Base-by-base conservation (phyloP, 2,888 invertebrate species). In the Eupithecia pulchellata region DNA sequence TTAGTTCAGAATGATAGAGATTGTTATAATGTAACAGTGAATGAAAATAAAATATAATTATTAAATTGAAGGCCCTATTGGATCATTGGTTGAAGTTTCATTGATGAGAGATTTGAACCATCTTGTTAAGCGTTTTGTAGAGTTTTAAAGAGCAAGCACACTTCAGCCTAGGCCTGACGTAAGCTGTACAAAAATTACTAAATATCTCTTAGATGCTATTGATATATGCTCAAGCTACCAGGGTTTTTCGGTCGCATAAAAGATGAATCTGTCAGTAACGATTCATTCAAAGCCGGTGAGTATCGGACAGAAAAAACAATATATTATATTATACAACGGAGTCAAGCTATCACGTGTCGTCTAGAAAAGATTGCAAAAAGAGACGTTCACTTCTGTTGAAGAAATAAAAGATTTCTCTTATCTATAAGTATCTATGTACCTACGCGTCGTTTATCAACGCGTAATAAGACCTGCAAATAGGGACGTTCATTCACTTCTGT, bases 41-140 rank as follows among this genome's bases (percentile, higher is more conserved):
- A 57, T 29, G 52, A 4, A 52, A 52, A 52, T 4, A 20, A 52
- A 25, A 52, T 52, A 47, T 9, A n/a, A n/a, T n/a, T n/a, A n/a
- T 5, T 42, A 20, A 5, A 47, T 47, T 9, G n/a, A 13, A 25
- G 11, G 25, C 20, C 52, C 25, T 52, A 25, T 20, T 52, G 52
- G 52, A 4, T 52, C 4, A 52, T 52, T 52, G 52, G 52, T 52
- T 52, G 13, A 52, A 13, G 52, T 52, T 52, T 52, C 20, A 52
- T 13, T 52, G 25, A 11, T 25, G 11, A 52, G 52, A 52, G 52
- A 52, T 4, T 52, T 25, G 25, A 6, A 52, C 13, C 52, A 52
- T 13, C 52, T 25, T 52, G 52, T 52, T 20, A 52, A 4, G 52
- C 47, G 47, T 52, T 52, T 52, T 52, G 52, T 52, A 52, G 52